phyloP scores from a whole-genome alignment of 2,797 vertebrate species.

The Picus viridis region DNA sequence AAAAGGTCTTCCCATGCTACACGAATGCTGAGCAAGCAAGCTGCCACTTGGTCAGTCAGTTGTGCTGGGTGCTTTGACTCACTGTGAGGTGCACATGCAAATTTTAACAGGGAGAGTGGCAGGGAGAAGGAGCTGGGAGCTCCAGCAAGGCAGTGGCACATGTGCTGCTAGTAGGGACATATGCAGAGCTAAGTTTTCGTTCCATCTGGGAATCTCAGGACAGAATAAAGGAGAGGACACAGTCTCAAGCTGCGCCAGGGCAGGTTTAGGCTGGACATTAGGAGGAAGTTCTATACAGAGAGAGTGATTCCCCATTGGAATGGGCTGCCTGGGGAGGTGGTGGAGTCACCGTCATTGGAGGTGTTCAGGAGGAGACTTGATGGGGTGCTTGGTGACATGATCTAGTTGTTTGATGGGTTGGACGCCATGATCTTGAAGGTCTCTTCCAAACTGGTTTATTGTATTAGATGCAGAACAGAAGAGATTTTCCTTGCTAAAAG shows the following conservation, averaged over 20 bases:
- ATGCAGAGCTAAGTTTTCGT: not conserved
- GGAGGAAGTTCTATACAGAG: too few relatives aligned
- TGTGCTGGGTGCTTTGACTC: not conserved
- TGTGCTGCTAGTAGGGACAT: not conserved
- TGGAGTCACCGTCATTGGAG: too few relatives aligned
- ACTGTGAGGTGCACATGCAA: rapidly evolving
- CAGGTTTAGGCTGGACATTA: too few relatives aligned
- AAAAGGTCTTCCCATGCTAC: not conserved
- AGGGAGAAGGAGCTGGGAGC: not conserved
- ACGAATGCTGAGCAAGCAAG: not conserved
- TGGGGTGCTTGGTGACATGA: too few relatives aligned
- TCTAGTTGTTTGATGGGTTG: too few relatives aligned
- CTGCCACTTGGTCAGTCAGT: not conserved
- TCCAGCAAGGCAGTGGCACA: rapidly evolving
- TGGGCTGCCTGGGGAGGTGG: too few relatives aligned
- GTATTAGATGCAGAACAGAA: not conserved
- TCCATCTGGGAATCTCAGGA: not conserved
- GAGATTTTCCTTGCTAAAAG: not conserved
- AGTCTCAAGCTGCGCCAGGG: too few relatives aligned
- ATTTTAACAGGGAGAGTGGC: not conserved
- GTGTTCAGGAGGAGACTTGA: too few relatives aligned
- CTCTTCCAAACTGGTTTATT: too few relatives aligned
- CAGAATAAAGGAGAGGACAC: not conserved
- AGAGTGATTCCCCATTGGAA: too few relatives aligned
- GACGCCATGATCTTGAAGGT: too few relatives aligned